A percentile compares a stretch with the other conserved stretches of the same genome.
These are phyloP conservation scores for Drosophila nebulosa DNA, from an alignment of 1,140 invertebrate species.

Conservation along the genomic window DNA sequence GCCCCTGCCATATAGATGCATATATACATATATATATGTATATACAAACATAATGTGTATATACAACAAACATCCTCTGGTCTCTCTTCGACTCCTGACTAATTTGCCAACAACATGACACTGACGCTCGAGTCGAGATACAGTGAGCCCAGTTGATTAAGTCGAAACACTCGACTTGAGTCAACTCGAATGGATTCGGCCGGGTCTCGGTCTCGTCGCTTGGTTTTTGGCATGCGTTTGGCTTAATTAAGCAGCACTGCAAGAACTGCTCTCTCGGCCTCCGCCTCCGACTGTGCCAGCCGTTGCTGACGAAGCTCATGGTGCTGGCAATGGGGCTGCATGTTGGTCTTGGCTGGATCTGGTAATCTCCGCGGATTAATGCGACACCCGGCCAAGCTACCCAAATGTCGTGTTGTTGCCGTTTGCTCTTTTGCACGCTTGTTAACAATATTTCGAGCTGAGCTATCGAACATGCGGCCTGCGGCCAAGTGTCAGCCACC, in stretches of 20 bases:
- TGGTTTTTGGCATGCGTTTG: slow-evolving; percentile 69
- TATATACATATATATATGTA: background rate
- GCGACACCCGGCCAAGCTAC: slow-evolving; percentile 51
- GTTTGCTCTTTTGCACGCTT: slow-evolving; percentile 68
- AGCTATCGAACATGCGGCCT: slow-evolving; percentile 52
- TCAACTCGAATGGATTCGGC: background rate
- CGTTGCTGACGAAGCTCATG: background rate
- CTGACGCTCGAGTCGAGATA: slow-evolving; percentile 33
- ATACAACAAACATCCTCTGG: background rate
- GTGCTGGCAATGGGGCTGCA: slow-evolving; percentile 34
- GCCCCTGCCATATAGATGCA: background rate
- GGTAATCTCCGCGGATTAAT: slow-evolving; percentile 75
- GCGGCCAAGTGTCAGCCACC: slow-evolving; percentile 45
- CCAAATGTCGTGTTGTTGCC: slow-evolving; percentile 56
- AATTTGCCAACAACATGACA: slow-evolving; percentile 76
- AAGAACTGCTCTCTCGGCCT: background rate
- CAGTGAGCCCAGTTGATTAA: slow-evolving; percentile 61
- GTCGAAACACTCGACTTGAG: slow-evolving; percentile 55
- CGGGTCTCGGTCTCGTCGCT: slow-evolving; percentile 27
- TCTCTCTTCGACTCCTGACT: slow-evolving; percentile 46
- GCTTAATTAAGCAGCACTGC: slow-evolving; percentile 68
- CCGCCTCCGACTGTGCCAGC: no score
- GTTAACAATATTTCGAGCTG: slow-evolving; percentile 69
- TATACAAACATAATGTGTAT: no score
- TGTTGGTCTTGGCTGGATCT: slow-evolving; percentile 36